Evolutionary conservation across 2,113 vertebrate species (phyloP).

Genomic region (Patagioenas fasciata): DNA sequence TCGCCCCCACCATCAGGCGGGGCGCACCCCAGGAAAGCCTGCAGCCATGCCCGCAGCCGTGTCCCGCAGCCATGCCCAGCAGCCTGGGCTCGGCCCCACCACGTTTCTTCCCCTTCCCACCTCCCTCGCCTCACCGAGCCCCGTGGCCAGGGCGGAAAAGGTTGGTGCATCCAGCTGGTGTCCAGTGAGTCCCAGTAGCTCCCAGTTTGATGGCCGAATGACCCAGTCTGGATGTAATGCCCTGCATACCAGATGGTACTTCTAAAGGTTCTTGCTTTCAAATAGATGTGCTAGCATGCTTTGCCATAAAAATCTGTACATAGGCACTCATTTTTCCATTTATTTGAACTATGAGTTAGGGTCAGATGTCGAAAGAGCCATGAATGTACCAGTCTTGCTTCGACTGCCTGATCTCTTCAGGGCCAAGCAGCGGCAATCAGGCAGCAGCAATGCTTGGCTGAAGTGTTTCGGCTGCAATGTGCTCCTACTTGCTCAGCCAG

Average conservation of each 20-base stretch:
- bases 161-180: neutral
- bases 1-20: fast-evolving
- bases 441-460: neutral
- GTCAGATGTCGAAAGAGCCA: neutral
- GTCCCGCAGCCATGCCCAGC: neutral
- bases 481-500: neutral
- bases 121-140: fast-evolving
- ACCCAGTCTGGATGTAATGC: no score
- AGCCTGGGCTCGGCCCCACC: neutral
- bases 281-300: neutral
- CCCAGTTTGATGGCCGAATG: neutral
- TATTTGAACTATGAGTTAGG: neutral
- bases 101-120: fast-evolving
- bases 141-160: neutral
- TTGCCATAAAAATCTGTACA: neutral
- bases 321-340: neutral
- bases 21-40: neutral
- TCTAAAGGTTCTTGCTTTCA: neutral
- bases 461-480: neutral
- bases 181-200: neutral
- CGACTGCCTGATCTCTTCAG: neutral
- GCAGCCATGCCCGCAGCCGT: no score
- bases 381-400: neutral
- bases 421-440: neutral
- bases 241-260: neutral